Evolutionary conservation across 2,113 vertebrate genomes (phyloP).

Genomic region (Arothron firmamentum): DNA sequence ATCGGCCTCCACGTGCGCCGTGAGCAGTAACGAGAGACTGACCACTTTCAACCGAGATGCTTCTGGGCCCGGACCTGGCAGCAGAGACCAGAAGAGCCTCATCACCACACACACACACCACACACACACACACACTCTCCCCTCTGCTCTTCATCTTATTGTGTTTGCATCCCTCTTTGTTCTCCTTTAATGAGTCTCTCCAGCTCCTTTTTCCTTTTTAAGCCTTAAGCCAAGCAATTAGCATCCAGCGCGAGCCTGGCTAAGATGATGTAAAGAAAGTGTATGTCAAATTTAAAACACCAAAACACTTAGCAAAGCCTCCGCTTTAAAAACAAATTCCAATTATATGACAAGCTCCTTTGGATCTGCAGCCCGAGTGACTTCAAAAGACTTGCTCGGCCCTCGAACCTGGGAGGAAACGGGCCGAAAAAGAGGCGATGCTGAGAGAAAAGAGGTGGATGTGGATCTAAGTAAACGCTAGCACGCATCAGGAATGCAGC

Average conservation of each 20-base stretch:
- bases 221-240: conserved; percentile 38
- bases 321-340: conserved; percentile 5
- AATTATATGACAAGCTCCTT: neutral
- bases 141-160: conserved; percentile 5
- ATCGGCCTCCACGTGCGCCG: too few species aligned
- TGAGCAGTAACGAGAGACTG: too few species aligned
- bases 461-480: too few species aligned
- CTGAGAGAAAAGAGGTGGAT: too few species aligned
- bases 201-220: conserved; percentile 9
- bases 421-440: too few species aligned
- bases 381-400: neutral
- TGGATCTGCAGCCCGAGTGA: neutral
- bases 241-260: neutral
- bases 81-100: neutral
- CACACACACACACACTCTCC: neutral
- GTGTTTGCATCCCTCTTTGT: conserved; percentile 15
- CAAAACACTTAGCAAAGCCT: neutral
- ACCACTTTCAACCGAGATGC: neutral
- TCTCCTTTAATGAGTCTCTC: conserved; percentile 26
- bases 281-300: conserved; percentile 21
- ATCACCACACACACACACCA: conserved; percentile 8
- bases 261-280: conserved; percentile 15
- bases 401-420: too few species aligned
- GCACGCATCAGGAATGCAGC: too few species aligned
- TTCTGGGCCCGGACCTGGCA: too few species aligned